Percentiles rank a stretch among this genome's conserved stretches.
Conservation (phyloP, 2,797 vertebrate genomes). For the Sphenopsis melanotis region DNA sequence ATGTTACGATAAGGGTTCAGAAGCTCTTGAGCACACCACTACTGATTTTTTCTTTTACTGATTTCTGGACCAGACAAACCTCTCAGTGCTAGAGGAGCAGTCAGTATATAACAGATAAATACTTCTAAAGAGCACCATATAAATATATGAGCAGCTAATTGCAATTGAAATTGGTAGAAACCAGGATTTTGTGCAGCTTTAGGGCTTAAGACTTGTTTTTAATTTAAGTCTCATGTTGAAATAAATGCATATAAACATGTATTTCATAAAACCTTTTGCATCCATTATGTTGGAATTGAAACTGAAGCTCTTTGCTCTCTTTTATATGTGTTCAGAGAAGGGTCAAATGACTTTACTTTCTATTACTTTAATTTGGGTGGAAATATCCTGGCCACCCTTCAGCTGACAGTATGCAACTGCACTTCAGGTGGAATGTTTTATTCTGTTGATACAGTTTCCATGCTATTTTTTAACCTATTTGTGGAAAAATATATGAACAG, state of each 20-base stretch:
- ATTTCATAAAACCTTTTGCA: neutral
- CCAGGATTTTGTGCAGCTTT: neutral
- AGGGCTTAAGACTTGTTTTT: neutral
- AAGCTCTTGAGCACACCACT: neutral
- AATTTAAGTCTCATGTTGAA: neutral
- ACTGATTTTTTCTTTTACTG: neutral
- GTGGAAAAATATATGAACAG: neutral
- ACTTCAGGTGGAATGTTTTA: neutral
- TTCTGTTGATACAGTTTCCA: neutral
- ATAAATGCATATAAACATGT: neutral
- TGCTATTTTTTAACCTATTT: neutral
- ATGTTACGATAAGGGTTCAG: neutral
- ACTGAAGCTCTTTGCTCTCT: neutral
- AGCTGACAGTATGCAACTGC: rapidly evolving
- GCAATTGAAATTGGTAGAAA: neutral
- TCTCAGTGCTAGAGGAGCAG: neutral
- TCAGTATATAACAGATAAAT: neutral
- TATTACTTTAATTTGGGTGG: neutral
- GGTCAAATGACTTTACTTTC: neutral
- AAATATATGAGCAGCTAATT: neutral
- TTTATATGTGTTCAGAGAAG: neutral
- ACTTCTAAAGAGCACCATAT: neutral
- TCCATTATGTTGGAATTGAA: neutral
- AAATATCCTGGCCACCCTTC: neutral
- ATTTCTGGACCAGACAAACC: neutral